Evolutionary conservation across 2,888 invertebrate genomes (phyloP).

Genomic region (Lycaena phlaeas): DNA sequence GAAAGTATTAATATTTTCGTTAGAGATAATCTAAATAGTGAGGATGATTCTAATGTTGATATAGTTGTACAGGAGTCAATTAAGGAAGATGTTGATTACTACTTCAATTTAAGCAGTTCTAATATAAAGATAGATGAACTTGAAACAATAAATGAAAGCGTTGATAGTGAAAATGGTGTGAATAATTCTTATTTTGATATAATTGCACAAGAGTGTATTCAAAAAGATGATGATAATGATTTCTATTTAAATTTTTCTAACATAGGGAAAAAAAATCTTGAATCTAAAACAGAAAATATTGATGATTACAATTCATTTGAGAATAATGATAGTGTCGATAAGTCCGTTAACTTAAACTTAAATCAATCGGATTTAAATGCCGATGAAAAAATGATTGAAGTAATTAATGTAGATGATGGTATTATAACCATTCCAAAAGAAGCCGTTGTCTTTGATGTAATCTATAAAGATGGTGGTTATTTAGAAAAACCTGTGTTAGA

Average conservation of each 20-base stretch:
- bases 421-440: conserved; percentile 6
- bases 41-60: not conserved
- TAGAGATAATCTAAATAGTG: not conserved
- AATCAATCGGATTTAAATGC: not conserved
- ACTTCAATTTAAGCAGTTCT: not conserved
- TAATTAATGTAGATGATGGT: not conserved
- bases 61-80: not conserved
- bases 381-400: not conserved
- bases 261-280: not conserved
- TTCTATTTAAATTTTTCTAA: not conserved
- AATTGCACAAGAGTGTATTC: not conserved
- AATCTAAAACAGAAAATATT: not conserved
- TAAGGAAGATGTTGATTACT: not conserved
- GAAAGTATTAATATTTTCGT: not conserved
- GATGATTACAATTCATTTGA: not conserved
- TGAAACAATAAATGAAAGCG: not conserved
- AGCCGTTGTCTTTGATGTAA: conserved; percentile 8
- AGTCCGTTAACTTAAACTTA: not conserved
- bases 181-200: not conserved
- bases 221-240: not conserved
- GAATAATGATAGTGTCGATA: conserved; percentile 3
- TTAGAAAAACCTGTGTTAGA: conserved; percentile 9
- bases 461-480: conserved; percentile 6
- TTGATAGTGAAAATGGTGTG: not conserved
- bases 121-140: not conserved